Conservation (phyloP, 2,113 vertebrate genomes). For the Pterophyllum scalare region DNA sequence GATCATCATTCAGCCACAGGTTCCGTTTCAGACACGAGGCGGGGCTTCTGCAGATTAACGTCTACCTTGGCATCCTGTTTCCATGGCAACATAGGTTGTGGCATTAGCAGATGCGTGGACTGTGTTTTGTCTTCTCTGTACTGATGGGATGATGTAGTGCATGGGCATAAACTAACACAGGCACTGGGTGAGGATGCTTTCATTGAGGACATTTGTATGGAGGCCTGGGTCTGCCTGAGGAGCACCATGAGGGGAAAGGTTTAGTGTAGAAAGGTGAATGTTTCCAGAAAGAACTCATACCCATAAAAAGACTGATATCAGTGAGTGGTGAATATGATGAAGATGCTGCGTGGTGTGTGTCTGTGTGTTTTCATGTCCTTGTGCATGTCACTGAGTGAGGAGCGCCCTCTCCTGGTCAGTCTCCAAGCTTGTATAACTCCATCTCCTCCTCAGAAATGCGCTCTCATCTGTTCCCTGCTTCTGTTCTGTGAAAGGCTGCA, state of each 20-base stretch:
- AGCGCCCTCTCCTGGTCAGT: constrained; percentile 70
- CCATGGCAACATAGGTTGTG: constrained; percentile 67
- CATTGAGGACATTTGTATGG: constrained; percentile 3
- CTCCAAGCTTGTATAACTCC: neutral
- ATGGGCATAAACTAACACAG: constrained; percentile 17
- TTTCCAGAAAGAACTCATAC: constrained; percentile 8
- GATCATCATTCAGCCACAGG: constrained; percentile 19
- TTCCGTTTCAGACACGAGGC: neutral
- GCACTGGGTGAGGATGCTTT: neutral
- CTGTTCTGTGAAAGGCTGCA: constrained; percentile 6
- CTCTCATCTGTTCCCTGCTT: neutral
- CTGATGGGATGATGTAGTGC: constrained; percentile 7
- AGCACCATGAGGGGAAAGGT: neutral
- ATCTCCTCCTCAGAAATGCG: neutral
- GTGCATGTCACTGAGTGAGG: constrained; percentile 2
- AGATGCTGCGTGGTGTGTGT: neutral
- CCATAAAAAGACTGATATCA: constrained; percentile 20
- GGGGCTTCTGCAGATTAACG: constrained; percentile 13
- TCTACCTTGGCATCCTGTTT: constrained; percentile 74
- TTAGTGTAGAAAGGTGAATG: neutral
- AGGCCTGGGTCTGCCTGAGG: neutral
- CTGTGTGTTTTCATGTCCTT: neutral
- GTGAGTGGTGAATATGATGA: constrained; percentile 20
- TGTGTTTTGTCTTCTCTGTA: constrained; percentile 27
- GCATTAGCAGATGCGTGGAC: constrained; percentile 36